Base-by-base conservation (phyloP, 2,888 invertebrate species). In the Pedicia rivosa region DNA sequence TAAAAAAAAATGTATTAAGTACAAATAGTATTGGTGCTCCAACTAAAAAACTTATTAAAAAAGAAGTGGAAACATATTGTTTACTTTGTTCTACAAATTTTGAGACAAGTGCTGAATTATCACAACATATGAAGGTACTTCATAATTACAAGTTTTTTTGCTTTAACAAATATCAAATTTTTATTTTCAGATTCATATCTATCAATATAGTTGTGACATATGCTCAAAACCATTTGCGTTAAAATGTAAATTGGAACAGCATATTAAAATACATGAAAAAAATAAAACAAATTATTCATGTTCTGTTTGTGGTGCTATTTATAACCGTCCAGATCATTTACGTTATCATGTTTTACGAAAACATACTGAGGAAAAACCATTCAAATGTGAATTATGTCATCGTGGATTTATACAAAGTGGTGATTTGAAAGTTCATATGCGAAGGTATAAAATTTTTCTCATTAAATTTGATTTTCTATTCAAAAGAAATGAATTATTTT, bases 191-290 rank as follows among this genome's bases (percentile, higher is more conserved):
- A 32, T 14, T 1, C 32, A 32, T 22, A 32, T 17, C 22, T 32
- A 32, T 13, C 17, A 32, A 20, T 20, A 32, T 10, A 13, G 5
- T 2, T 32, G 32, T 13, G 12, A n/a, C 7, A 32, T 32, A 6
- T 32, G 32, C 20, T 20, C 9, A 1, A 32, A 32, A 22, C 32
- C 32, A 8, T 32, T 32, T 32, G 32, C 32, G 8, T 20, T 32
- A 3, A 20, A 19, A 20, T 9, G 12, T 2, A 32, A 32, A 13
- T 20, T 32, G 2, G 32, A 32, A 5, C 14, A 17, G 9, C 32
- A 32, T 13, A 22, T 32, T 5, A 32, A 32, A 32, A 19, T 20
- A 20, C 6, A 17, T 32, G 19, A 32, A 3, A 4, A 17, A 4
- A 22, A 17, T 2, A 32, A 19, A 20, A 13, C 20, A 13, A 32